Conservation (phyloP, 2,113 vertebrate genomes). For the Enhydra lutris region DNA sequence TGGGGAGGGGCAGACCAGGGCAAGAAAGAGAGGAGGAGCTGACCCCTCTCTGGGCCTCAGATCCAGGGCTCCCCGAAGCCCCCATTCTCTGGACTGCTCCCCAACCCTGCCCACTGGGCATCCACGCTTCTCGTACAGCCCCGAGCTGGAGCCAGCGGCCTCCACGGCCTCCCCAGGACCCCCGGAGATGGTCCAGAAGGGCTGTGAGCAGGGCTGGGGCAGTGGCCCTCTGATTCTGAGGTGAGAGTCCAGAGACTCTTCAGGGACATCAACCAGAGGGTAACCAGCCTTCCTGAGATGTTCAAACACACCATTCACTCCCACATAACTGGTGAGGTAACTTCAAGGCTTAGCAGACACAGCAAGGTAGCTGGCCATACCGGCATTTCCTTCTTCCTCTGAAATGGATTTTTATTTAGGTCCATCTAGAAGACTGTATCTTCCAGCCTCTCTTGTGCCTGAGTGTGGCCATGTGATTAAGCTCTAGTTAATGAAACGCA, state of each 20-base stretch:
- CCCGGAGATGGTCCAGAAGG: not conserved
- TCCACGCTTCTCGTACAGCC: not conserved
- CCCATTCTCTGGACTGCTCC: too few relatives aligned
- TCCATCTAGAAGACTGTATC: not conserved
- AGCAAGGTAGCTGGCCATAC: not conserved
- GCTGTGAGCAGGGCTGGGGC: not conserved
- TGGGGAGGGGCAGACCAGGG: not conserved
- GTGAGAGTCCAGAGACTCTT: not conserved
- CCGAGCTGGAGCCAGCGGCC: not conserved
- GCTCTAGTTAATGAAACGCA: not conserved
- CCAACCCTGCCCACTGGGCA: accelerated
- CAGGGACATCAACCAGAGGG: accelerated
- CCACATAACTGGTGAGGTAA: not conserved
- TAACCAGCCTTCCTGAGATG: not conserved
- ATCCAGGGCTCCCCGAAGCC: not conserved
- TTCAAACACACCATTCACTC: not conserved
- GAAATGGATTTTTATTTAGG: not conserved
- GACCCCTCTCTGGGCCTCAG: not conserved
- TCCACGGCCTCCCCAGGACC: not conserved
- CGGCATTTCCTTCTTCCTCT: not conserved
- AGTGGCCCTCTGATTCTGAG: not conserved
- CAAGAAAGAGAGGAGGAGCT: not conserved
- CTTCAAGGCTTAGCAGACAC: not conserved
- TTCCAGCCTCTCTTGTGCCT: not conserved
- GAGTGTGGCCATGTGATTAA: not conserved